These are phyloP conservation scores for Melieria omissa DNA, from an alignment of 2,888 invertebrate genomes.

Conservation along the genomic window DNA sequence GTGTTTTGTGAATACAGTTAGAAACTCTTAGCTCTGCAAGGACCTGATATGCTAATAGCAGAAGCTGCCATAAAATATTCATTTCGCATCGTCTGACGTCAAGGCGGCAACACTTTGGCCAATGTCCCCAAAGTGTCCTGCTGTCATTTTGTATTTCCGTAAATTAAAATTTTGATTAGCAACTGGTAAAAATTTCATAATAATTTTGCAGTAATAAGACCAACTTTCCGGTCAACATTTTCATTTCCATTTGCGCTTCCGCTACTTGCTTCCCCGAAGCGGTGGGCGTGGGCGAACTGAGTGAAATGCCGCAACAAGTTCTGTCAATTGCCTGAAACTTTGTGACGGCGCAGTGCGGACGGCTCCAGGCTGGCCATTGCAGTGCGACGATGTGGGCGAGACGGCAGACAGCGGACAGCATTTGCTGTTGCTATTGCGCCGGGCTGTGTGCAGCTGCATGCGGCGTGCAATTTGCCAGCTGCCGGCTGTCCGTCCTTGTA, in stretches of 20 bases:
- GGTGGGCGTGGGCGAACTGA: neutral
- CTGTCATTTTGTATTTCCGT: no score
- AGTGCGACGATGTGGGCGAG: neutral
- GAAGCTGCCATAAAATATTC: no score
- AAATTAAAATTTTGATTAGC: no score
- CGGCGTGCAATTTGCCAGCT: constrained; percentile 11
- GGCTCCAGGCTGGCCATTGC: neutral
- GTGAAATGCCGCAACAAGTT: neutral
- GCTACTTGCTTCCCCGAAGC: constrained; percentile 5
- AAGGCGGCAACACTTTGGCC: no score
- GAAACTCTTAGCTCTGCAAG: no score
- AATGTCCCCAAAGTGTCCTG: no score
- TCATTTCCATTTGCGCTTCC: constrained; percentile 28
- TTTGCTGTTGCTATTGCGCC: constrained; percentile 9
- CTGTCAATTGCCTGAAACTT: constrained; percentile 3
- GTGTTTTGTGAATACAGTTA: no score
- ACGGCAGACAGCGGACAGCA: neutral
- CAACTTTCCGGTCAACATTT: constrained; percentile 29
- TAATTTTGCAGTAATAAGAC: no score
- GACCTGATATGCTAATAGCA: no score
- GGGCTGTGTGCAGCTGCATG: neutral
- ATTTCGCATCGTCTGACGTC: no score
- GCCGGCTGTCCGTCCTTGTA: constrained; percentile 19
- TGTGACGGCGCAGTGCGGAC: neutral
- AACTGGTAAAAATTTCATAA: no score